phyloP scores from a whole-genome alignment of 2,797 vertebrate species.

The Darevskia mixta region DNA sequence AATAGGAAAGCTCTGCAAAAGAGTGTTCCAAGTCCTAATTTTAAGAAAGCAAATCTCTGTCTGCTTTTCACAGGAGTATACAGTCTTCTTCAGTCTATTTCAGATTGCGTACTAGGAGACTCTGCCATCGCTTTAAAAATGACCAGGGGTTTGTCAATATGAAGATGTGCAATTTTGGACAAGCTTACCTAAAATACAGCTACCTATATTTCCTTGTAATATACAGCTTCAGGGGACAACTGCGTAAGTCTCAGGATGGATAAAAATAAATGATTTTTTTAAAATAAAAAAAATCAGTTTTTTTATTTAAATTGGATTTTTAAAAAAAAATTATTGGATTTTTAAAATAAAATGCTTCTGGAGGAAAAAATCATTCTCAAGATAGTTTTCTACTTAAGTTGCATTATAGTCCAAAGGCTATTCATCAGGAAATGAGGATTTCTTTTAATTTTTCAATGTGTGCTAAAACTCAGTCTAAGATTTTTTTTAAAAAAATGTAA shows the following conservation, averaged over 20 bases:
- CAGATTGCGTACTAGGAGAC: not conserved
- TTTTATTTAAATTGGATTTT: too few species aligned
- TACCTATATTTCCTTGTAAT: not conserved
- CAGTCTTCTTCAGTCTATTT: not conserved
- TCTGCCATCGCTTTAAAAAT: not conserved
- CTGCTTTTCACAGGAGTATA: not conserved
- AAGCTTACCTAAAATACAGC: not conserved
- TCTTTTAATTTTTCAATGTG: too few species aligned
- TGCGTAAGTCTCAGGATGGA: not conserved
- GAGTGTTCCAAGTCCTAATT: slow-evolving; percentile 5
- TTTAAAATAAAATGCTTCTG: too few species aligned
- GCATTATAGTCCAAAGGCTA: too few species aligned
- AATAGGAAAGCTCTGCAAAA: not conserved
- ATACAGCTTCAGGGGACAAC: not conserved
- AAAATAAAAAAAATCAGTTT: too few species aligned
- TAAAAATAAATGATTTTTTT: too few species aligned
- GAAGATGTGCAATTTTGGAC: not conserved
- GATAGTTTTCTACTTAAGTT: too few species aligned
- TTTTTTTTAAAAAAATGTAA: too few species aligned
- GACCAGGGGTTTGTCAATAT: not conserved
- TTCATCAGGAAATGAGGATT: too few species aligned
- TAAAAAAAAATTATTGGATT: too few species aligned
- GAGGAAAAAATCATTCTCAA: too few species aligned
- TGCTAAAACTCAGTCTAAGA: too few species aligned
- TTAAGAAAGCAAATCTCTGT: not conserved